A percentile compares a stretch with the other conserved stretches of the same genome.
Conservation (phyloP, 2,888 invertebrate species). For the Congeria kusceri region DNA sequence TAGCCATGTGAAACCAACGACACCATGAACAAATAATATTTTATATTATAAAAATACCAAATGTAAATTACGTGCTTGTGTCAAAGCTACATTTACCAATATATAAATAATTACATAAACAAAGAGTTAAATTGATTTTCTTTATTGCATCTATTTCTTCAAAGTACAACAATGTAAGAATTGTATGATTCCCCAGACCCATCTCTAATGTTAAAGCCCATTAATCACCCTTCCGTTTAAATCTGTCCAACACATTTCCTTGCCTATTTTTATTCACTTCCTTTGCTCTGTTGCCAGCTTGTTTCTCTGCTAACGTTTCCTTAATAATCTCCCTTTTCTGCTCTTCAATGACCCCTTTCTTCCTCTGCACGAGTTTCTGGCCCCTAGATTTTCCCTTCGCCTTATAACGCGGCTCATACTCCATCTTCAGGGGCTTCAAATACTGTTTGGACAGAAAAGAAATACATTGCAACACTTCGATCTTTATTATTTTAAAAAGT, state of each 20-base stretch:
- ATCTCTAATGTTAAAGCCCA: background rate
- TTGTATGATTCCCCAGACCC: no score
- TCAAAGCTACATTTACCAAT: no score
- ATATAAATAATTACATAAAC: no score
- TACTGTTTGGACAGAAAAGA: background rate
- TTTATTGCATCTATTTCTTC: no score
- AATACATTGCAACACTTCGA: background rate
- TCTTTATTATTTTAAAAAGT: no score
- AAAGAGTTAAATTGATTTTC: no score
- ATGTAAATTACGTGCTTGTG: no score
- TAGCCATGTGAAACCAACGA: no score
- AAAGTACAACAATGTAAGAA: no score
- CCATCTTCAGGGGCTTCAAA: constrained; percentile 90
- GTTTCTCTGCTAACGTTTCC: constrained; percentile 62
- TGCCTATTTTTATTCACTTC: constrained; percentile 49
- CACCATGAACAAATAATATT: no score
- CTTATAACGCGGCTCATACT: constrained; percentile 91
- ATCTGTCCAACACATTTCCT: constrained; percentile 72
- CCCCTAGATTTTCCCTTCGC: constrained; percentile 87
- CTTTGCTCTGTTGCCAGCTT: constrained; percentile 52
- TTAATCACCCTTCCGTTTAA: constrained; percentile 61
- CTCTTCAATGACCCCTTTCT: constrained; percentile 78
- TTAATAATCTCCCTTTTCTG: constrained; percentile 60
- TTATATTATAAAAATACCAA: no score
- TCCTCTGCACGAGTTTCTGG: constrained; percentile 76